Evolutionary conservation across 92 coral and sea anemone genomes (phyloP), one percentile per base, ranked within the genome.

Genomic region (Actinostola sp.): DNA sequence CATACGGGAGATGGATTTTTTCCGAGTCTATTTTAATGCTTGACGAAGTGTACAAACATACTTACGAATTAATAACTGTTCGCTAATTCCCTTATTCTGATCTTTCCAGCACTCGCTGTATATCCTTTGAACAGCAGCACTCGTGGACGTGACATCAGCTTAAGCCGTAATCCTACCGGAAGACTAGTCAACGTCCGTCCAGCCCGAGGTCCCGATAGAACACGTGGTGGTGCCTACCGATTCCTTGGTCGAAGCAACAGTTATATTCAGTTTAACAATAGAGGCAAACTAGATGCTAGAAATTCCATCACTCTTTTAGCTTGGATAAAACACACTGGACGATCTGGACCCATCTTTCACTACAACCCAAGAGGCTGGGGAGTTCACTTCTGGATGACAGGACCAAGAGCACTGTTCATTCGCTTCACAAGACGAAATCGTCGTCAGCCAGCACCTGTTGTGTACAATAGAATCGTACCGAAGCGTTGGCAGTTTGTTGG

Each of bases 291-390:
- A 3, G 92, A 87, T 67, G 66, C 97, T 2, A 80, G 53, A 58
- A 76, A 80, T 8, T 92, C 97, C 14, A 77, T 88, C 59, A 88
- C 97, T 45, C 67, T 92, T 20, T 42, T 92, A 32, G 89, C 88
- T 14, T 88, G 93, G 82, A 78, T 92, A 53, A 72, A 76, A 70
- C 89, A 76, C 69, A 67, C 75, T 60, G 97, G 97, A 9, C 58
- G 63, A 34, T 58, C 73, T 0, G 97, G 97, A 25, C 97, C 97
- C 23, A 88, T 91, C 64, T 80, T 91, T 45, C 83, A 91, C 73
- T 87, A 82, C 71, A 67, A 70, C 53, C 81, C 88, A 32, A 72
- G 72, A 27, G 71, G 83, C 54, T 73, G 86, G 81, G 86, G 81
- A 21, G 86, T 81, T 0, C 81, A 81, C 26, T 73, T 81, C 43